These are phyloP conservation scores for Ornithoptera priamus DNA, from an alignment of 2,888 invertebrate species.

Conservation along the genomic window DNA sequence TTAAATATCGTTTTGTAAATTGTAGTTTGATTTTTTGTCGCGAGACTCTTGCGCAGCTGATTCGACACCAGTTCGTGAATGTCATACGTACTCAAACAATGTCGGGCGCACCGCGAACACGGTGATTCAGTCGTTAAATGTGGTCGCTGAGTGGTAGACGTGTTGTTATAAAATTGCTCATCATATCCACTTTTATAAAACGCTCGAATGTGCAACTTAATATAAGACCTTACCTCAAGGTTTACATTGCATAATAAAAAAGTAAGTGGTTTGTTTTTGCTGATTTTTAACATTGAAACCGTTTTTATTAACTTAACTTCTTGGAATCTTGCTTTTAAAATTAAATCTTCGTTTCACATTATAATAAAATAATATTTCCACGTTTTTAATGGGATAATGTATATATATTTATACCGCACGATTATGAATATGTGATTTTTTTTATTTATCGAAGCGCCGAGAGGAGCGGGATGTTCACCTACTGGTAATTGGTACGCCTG, in stretches of 20 bases:
- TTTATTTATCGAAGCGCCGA: no score
- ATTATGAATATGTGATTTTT: no score
- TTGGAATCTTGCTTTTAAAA: neutral
- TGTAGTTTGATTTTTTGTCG: neutral
- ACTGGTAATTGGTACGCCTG: no score
- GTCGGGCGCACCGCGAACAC: neutral
- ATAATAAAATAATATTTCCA: neutral
- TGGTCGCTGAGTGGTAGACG: neutral
- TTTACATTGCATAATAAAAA: neutral
- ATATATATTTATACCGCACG: no score
- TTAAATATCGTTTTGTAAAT: neutral
- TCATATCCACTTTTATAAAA: neutral
- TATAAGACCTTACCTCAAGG: neutral
- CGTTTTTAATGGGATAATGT: no score
- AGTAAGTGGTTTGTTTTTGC: neutral
- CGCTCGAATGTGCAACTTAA: slow-evolving; percentile 5
- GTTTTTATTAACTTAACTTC: neutral
- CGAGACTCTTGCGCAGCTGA: slow-evolving; percentile 2
- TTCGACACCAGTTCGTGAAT: slow-evolving; percentile 9
- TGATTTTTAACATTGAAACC: neutral
- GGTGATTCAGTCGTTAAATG: slow-evolving; percentile 3
- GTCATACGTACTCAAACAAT: slow-evolving; percentile 1
- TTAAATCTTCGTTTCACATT: neutral
- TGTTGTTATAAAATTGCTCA: neutral
- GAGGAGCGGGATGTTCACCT: no score